Evolutionary conservation across 2,113 vertebrate genomes (phyloP), one percentile per base, ranked within the genome.

Genomic region (Nanorana parkeri): DNA sequence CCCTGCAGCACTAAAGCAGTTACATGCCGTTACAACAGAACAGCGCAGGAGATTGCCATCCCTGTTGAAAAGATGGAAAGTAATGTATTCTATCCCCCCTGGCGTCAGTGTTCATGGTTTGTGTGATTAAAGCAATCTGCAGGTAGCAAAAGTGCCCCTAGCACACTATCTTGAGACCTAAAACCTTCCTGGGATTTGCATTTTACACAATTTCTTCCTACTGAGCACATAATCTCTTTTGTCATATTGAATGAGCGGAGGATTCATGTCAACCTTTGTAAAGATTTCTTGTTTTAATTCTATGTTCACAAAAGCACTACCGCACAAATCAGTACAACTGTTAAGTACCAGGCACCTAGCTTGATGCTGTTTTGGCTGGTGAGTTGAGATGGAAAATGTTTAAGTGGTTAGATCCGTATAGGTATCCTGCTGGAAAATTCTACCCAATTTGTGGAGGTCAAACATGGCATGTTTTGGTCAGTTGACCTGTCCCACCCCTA

Each of bases 161-260:
- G 68, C 20, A 83, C 72, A 20, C 41, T 81, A 81, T 81, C 80
- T 81, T 56, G 78, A 84, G 23, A 8, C 85, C 61, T 68, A 63
- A 77, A 6, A 74, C 6, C 4, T 68, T 54, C 76, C 21, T 84
- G 79, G 84, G 71, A 83, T 63, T 74, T 79, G 74, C 66, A 79
- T 77, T 85, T 84, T 82, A 82, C 69, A 82, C 80, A 76, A 82
- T 82, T 81, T 82, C 72, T 68, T 82, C 71, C 80, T 76, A 82
- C 80, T 41, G 71, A 82, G 80, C 80, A 82, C 61, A 82, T 82
- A 75, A 82, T 82, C 80, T 82, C 80, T 82, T 82, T 76, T 82
- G 80, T 82, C 71, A 82, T 82, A 58, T 47, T 82, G 71, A 82
- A 75, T 76, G 80, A 82, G 80, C 72, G 76, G 19, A 21, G 29